Base-by-base conservation (phyloP, 2,113 vertebrate species). In the Microcebus lehilahytsara region DNA sequence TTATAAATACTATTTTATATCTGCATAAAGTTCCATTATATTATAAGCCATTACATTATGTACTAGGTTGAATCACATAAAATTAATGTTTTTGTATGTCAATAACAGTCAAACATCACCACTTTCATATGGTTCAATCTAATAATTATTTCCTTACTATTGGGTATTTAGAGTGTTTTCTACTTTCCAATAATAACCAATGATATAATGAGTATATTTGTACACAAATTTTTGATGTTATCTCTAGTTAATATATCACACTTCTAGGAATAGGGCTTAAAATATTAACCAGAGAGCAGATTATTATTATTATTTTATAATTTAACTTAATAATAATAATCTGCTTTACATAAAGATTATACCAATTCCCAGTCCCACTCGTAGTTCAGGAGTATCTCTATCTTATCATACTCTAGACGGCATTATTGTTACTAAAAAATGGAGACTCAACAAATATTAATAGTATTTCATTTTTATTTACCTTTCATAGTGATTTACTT, bases 1-100 rank as follows among this genome's bases (percentile, higher is more conserved):
- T 88, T 66, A 94, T 94, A 81, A 94, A 51, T 16, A 34, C n/a
- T 46, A 69, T 62, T 94, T 72, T 94, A 80, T 72, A 81, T 78
- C 40, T 89, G 79, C 34, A 72, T 62, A 83, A 89, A 81, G 66
- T 64, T 77, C 27, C 4, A 77, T 14, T 62, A 94, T 81, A 80
- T n/a, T 40, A 81, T 89, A 88, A 93, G 58, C 13, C 42, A 89
- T 64, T 40, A 77, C 42, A 60, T 53, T 40, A 93, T 64, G 27
- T 27, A 85, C 19, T 77, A 85, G 8, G 34, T 53, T 81, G 66
- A 53, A 94, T 81, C 53, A 89, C 12, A 40, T 51, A 4, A 89
- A 81, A 81, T n/a, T 19, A 37, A 64, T 53, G 27, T 30, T 94
- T 94, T 71, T 80, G 19, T 71, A 62, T 88, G 19, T 88, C 62